Percentiles rank a stretch among this genome's conserved stretches.
Evolutionary conservation across 2,113 vertebrate genomes (phyloP).

Genomic region (Chlorocebus sabaeus): DNA sequence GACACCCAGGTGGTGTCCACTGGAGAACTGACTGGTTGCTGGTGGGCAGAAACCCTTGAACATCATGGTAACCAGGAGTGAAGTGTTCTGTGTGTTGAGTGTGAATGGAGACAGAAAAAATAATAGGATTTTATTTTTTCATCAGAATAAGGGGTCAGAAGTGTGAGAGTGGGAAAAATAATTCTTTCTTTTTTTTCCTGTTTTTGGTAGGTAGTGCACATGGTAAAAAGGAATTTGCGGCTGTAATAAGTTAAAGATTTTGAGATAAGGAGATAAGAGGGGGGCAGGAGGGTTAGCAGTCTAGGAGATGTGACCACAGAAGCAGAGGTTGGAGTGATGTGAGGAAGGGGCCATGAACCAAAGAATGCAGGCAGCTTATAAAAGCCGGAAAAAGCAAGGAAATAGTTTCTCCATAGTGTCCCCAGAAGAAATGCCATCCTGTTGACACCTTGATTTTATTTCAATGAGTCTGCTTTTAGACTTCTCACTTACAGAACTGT

Average conservation of each 20-base stretch:
- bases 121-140: not conserved
- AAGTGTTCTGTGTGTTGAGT: not conserved
- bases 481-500: not conserved
- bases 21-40: not conserved
- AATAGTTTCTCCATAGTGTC: too few relatives aligned
- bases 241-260: not conserved
- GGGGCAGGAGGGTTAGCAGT: not conserved
- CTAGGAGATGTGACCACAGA: not conserved
- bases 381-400: not conserved
- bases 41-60: not conserved
- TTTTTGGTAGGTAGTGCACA: not conserved
- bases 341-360: not conserved
- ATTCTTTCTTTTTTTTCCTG: not conserved
- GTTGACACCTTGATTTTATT: not conserved
- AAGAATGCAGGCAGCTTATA: not conserved
- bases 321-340: not conserved
- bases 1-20: not conserved
- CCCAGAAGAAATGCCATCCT: not conserved
- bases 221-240: not conserved
- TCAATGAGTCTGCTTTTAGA: not conserved
- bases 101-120: not conserved
- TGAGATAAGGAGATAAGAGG: not conserved
- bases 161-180: not conserved
- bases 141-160: not conserved
- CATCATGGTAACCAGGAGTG: not conserved